Conservation (phyloP, 2,113 vertebrate genomes). For the Salvelinus fontinalis region DNA sequence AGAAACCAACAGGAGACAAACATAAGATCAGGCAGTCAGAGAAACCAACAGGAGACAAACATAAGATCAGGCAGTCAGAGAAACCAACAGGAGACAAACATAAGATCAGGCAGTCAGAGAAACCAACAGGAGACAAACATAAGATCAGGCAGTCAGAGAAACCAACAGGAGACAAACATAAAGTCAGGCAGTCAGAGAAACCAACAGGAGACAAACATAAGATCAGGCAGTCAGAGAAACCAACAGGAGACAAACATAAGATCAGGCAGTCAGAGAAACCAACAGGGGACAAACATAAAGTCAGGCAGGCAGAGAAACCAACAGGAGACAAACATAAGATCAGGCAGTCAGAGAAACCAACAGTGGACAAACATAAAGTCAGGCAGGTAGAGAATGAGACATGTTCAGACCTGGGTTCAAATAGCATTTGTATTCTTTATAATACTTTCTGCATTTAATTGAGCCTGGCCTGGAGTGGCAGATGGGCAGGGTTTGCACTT, state of each 20-base stretch:
- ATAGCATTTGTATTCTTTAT: too few species aligned
- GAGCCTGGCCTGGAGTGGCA: too few species aligned
- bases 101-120: conserved; percentile 73
- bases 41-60: conserved; percentile 68
- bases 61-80: conserved; percentile 71
- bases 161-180: conserved; percentile 64
- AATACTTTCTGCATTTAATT: too few species aligned
- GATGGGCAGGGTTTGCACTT: too few species aligned
- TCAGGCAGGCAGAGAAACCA: conserved; percentile 74
- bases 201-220: conserved; percentile 63
- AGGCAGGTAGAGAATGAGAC: conserved; percentile 70
- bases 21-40: conserved; percentile 72
- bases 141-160: conserved; percentile 74
- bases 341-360: conserved; percentile 74
- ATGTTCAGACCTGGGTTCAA: conserved; percentile 13
- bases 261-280: conserved; percentile 74
- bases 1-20: conserved; percentile 68
- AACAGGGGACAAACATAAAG: conserved; percentile 64
- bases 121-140: conserved; percentile 66
- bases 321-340: conserved; percentile 65
- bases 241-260: conserved; percentile 64
- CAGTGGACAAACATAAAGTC: conserved; percentile 66
- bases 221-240: conserved; percentile 74
- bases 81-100: conserved; percentile 68
- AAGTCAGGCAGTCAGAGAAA: conserved; percentile 75